phyloP scores from a whole-genome alignment of 2,797 vertebrate species.

The Sarcophilus harrisii region DNA sequence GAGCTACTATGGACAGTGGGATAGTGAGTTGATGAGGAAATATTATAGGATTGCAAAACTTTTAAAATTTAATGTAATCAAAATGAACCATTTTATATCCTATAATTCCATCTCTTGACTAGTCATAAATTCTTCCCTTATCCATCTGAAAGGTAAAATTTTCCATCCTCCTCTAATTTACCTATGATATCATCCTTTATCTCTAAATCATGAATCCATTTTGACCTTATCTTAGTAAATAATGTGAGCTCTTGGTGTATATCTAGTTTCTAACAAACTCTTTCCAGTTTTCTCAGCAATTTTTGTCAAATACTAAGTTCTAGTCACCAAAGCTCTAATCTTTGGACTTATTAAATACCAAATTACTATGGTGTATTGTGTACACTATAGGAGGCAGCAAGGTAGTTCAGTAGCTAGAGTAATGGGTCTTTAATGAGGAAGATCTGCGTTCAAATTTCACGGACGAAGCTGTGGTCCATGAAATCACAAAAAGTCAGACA shows the following conservation, averaged over 20 bases:
- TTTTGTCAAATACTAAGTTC: background rate
- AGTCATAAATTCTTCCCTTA: background rate
- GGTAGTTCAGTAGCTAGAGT: background rate
- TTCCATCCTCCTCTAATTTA: background rate
- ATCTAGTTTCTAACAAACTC: background rate
- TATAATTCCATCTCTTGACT: background rate
- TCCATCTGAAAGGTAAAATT: background rate
- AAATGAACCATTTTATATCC: background rate
- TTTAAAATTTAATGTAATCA: background rate
- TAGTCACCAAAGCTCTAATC: background rate
- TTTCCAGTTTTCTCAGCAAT: background rate
- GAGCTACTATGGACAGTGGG: background rate
- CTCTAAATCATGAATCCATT: background rate
- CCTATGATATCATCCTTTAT: background rate
- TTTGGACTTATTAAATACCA: background rate
- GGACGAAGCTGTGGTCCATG: background rate
- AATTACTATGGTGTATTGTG: background rate
- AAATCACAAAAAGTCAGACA: background rate
- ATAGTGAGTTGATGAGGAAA: background rate
- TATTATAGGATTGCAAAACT: background rate
- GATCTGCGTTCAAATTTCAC: background rate
- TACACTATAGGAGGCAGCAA: background rate
- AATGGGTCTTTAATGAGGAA: background rate
- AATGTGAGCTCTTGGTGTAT: background rate
- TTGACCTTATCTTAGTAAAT: background rate